A percentile compares a stretch with the other conserved stretches of the same genome.
phyloP scores from a whole-genome alignment of 2,113 vertebrate species.

The Scolopax mira region DNA sequence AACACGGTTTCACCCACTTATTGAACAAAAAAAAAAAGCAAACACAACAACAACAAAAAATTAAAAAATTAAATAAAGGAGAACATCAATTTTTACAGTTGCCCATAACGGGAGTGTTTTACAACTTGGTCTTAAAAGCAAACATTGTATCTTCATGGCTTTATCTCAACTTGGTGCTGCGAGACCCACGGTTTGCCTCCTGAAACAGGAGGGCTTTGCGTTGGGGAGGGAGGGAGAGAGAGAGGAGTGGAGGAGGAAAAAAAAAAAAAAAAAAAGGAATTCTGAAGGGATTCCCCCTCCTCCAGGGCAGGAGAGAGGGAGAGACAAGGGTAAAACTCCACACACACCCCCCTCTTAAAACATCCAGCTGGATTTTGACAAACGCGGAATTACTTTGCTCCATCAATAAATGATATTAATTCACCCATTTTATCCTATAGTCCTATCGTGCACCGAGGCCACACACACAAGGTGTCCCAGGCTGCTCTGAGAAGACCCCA shows the following conservation, averaged over 20 bases:
- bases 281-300: neutral
- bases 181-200: neutral
- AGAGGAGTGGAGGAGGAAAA: neutral
- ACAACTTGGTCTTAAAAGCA: neutral
- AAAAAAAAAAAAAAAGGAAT: neutral
- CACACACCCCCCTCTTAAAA: neutral
- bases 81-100: neutral
- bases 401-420: rapidly evolving
- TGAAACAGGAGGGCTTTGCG: neutral
- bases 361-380: neutral
- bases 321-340: neutral
- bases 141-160: neutral
- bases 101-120: neutral
- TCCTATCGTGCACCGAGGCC: rapidly evolving
- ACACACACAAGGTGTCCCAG: rapidly evolving
- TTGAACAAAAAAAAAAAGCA: too few relatives aligned
- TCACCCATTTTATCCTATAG: neutral
- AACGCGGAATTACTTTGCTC: neutral
- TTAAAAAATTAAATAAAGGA: neutral
- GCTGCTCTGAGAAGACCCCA: neutral
- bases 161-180: neutral
- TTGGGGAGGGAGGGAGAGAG: too few relatives aligned
- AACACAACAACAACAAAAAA: too few relatives aligned
- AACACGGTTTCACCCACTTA: neutral
- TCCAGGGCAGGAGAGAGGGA: neutral